These are phyloP conservation scores for Diaphora mendica DNA, from an alignment of 2,888 invertebrate genomes.

Conservation along the genomic window DNA sequence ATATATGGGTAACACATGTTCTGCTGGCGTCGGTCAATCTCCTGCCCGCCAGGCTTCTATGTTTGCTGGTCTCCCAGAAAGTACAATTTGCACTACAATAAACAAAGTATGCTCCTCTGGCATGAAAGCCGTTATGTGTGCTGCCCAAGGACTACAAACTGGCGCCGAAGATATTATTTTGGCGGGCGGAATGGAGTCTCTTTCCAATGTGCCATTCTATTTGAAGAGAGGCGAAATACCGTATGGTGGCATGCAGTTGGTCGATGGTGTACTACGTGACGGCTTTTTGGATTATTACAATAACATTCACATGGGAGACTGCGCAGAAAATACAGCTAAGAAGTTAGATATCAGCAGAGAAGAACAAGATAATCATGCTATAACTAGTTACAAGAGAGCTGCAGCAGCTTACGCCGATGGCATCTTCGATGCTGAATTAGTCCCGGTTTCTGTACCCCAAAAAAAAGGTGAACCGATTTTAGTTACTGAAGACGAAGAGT, in stretches of 20 bases:
- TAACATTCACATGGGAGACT: conserved; percentile 99
- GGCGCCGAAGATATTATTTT: conserved; percentile 95
- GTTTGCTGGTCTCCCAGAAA: conserved; percentile 95
- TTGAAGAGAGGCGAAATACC: conserved; percentile 94
- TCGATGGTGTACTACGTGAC: conserved; percentile 97
- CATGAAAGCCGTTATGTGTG: conserved; percentile 98
- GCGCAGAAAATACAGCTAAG: conserved; percentile 98
- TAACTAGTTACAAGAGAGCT: conserved; percentile 95
- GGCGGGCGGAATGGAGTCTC: conserved; percentile 99
- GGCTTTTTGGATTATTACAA: conserved; percentile 98
- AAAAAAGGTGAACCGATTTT: conserved; percentile 92
- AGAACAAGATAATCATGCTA: conserved; percentile 97
- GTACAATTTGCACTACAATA: conserved; percentile 96
- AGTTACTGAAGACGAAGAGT: conserved; percentile 97
- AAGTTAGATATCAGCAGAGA: conserved; percentile 93
- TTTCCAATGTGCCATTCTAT: conserved; percentile 99
- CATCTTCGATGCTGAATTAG: conserved; percentile 92
- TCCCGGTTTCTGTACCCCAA: conserved; percentile 93
- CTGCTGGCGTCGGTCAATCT: conserved; percentile 95
- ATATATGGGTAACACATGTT: conserved; percentile 92
- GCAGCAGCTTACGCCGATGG: conserved; percentile 92
- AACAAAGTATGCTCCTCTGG: conserved; percentile 99
- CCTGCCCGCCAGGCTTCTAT: conserved; percentile 98
- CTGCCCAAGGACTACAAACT: conserved; percentile 95
- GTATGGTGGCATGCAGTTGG: conserved; percentile 95